Conservation (phyloP, 2,888 invertebrate genomes). For the Drosophila hamatofila region DNA sequence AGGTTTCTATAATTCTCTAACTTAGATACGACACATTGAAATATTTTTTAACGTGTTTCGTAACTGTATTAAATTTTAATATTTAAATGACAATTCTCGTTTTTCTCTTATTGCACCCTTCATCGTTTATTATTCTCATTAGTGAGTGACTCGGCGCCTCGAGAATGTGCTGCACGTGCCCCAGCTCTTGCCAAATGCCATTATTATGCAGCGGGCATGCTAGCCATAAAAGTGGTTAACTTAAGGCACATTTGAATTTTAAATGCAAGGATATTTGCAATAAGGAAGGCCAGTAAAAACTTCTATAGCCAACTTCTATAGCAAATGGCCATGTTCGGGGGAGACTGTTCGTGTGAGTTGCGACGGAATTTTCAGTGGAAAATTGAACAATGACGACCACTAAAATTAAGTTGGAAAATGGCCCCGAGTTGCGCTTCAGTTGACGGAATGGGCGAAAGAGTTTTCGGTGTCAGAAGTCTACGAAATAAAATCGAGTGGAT, state of each 20-base stretch:
- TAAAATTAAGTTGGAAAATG: slow-evolving; percentile 63
- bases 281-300: slow-evolving; percentile 43
- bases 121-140: not conserved
- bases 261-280: slow-evolving; percentile 62
- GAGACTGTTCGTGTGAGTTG: not conserved
- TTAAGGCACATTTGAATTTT: slow-evolving; percentile 69
- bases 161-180: not conserved
- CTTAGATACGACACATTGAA: not conserved
- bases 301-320: slow-evolving; percentile 13
- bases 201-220: slow-evolving; percentile 44
- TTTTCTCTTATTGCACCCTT: not conserved
- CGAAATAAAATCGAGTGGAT: slow-evolving; percentile 71
- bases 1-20: not conserved
- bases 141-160: not conserved
- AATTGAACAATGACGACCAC: slow-evolving; percentile 56
- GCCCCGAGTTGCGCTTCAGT: slow-evolving; percentile 35
- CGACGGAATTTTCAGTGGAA: slow-evolving; percentile 19
- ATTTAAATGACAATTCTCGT: not conserved
- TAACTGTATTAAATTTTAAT: not conserved
- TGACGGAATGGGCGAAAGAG: slow-evolving; percentile 2
- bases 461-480: slow-evolving; percentile 36
- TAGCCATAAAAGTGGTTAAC: slow-evolving; percentile 59
- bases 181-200: slow-evolving; percentile 11
- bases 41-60: not conserved
- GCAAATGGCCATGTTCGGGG: slow-evolving; percentile 6